Base-by-base conservation (phyloP, 2,113 vertebrate species). In the Dolichotis patagonum region DNA sequence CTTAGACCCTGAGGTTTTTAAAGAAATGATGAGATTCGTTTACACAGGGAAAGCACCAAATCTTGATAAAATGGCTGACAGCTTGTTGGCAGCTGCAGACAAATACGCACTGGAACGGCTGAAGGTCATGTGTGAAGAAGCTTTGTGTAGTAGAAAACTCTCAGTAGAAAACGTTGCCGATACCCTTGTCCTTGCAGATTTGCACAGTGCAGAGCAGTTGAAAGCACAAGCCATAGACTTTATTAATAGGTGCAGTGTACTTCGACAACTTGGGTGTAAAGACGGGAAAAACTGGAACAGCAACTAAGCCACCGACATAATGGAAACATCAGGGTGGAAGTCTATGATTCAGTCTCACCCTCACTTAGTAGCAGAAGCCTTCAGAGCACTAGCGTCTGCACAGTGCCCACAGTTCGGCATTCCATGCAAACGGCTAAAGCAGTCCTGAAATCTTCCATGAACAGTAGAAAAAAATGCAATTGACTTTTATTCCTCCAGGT, bases 221-320 rank as follows among this genome's bases (percentile, higher is more conserved):
- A 99, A 99, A 99, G 99, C 99, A 99, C 99, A 99, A 99, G 99
- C 99, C 99, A 99, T 99, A 99, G 99, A 99, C 98, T 99, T 99
- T 98, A 99, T 99, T 99, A 99, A 99, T 99, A 99, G 99, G 99
- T 99, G 99, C 99, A 99, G 99, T 98, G 99, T 99, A 99, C 99
- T 99, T 98, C 99, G 99, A 99, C 99, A 99, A 98, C 99, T 99
- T 98, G 99, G 99, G 98, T 99, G 99, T 99, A 99, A 99, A 99
- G 99, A 99, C 99, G 99, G 99, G 98, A 99, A 99, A 99, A 99
- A 99, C 99, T 99, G 99, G 99, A 99, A 99, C 99, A 99, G 99
- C 99, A 99, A 99, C 98, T 99, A 99, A 98, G 99, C 99, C 94
- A 98, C 99, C 81, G 99, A 99, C 97, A 99, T 99, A 98, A 99